Base-by-base conservation (phyloP, 2,797 vertebrate genomes). In the Cyprinella venusta region DNA sequence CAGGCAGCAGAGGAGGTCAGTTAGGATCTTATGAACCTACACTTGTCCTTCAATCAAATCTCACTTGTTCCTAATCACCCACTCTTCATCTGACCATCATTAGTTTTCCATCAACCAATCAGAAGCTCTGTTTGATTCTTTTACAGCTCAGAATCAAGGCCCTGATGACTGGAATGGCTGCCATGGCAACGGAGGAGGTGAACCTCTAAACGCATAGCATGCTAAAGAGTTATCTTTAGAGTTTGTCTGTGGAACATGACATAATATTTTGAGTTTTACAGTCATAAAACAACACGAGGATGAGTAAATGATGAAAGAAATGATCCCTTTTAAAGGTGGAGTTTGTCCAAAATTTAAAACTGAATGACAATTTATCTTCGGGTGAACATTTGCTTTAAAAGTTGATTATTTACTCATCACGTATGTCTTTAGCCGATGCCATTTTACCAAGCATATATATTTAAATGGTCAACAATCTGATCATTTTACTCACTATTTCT, bases 111-210 rank as follows among this genome's bases (percentile, higher is more conserved):
- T 67, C n/a, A 76, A 40, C 61, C 70, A 83, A 70, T 48, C 54
- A 24, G 38, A 40, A 59, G 38, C 16, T 81, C 10, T 50, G 1
- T 78, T 67, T 76, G 24, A 36, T 30, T 19, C 8, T 86, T 13
- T 65, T 61, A n/a, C 54, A 99, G 96, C 93, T 96, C 87, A 91
- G 95, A 64, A 97, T 99, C 88, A 96, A 96, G 92, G 94, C 95
- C 0, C 87, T 99, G 90, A 99, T 99, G 97, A 98, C 95, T 87
- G 96, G 92, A 89, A 99, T 99, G 98, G 96, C 97, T 33, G 96
- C 93, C 45, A 98, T 98, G 98, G 96, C 92, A 26, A 95, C 90
- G 21, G 96, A 97, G 81, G 96, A 98, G 95, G 98, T 98, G 88
- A 8, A 7, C 12, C 48, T 48, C 26, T 38, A 56, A 76, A 69